phyloP scores from a whole-genome alignment of 2,888 invertebrate genomes.

The Eupithecia subumbrata region DNA sequence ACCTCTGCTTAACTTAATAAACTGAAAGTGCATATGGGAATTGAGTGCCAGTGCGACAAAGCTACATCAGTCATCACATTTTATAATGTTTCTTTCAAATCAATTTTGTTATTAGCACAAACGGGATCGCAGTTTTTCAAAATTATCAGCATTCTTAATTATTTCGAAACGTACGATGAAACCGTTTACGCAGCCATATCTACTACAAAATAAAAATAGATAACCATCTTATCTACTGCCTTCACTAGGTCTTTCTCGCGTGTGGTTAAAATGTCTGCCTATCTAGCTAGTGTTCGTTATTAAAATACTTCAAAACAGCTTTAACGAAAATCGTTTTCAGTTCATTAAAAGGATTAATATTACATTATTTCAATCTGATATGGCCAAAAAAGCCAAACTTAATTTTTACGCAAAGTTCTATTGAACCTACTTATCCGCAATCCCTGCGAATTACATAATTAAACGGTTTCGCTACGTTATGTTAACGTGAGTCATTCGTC shows the following conservation, averaged over 20 bases:
- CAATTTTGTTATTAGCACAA: neutral
- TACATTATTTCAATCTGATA: neutral
- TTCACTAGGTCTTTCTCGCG: neutral
- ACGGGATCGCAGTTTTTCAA: neutral
- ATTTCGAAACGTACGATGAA: neutral
- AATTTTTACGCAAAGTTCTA: neutral
- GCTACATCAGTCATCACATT: neutral
- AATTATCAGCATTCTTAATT: neutral
- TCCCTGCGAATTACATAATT: constrained; percentile 18
- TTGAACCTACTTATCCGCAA: neutral
- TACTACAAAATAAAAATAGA: neutral
- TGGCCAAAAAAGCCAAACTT: neutral
- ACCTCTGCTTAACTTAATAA: neutral
- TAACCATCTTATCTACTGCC: neutral
- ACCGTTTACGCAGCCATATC: too few relatives aligned
- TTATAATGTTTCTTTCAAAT: neutral
- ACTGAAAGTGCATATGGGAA: neutral
- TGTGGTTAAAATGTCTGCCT: neutral
- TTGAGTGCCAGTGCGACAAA: neutral
- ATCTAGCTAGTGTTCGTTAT: neutral
- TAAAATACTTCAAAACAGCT: neutral
- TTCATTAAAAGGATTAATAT: neutral
- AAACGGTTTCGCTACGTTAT: neutral
- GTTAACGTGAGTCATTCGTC: constrained; percentile 9
- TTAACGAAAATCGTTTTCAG: neutral